Percentiles rank a stretch among this genome's conserved stretches.
These are phyloP conservation scores for Palythoa grandis DNA, from an alignment of 92 coral and sea anemone species.

Conservation along the genomic window DNA sequence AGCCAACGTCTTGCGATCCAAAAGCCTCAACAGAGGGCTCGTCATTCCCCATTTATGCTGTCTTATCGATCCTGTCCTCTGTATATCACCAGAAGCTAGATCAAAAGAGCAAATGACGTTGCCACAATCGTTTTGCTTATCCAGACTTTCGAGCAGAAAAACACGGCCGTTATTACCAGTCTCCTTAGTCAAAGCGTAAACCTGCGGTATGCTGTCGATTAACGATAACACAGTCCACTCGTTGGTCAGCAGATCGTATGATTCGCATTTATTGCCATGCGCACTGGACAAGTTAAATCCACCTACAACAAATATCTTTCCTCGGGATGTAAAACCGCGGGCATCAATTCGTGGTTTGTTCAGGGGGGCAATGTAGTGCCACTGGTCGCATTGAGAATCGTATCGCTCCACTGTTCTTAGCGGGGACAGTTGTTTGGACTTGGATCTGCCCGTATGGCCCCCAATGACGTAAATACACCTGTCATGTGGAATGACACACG, in stretches of 20 bases:
- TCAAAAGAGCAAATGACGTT: background rate
- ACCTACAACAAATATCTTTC: conserved; percentile 22
- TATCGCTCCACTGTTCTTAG: conserved; percentile 39
- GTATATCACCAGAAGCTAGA: conserved; percentile 5
- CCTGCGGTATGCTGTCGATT: background rate
- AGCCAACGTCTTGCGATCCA: conserved; percentile 2
- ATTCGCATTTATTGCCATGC: conserved; percentile 24
- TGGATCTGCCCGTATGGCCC: conserved; percentile 34
- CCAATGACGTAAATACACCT: conserved; percentile 33
- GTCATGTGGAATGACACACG: conserved; percentile 25
- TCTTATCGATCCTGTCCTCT: conserved; percentile 21
- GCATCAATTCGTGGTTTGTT: conserved; percentile 34
- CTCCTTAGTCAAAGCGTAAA: background rate
- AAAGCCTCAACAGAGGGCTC: background rate
- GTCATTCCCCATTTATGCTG: conserved; percentile 20
- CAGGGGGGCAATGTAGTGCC: conserved; percentile 33
- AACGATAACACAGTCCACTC: conserved; percentile 1
- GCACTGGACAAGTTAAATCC: background rate
- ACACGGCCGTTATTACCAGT: background rate
- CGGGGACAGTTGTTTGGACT: conserved; percentile 2
- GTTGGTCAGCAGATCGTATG: conserved; percentile 37
- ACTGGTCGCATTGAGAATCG: conserved; percentile 1
- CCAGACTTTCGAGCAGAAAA: conserved; percentile 13
- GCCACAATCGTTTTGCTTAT: background rate
- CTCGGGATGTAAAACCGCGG: conserved; percentile 7